Evolutionary conservation across 2,888 invertebrate genomes (phyloP).

Genomic region (Seira ritae): DNA sequence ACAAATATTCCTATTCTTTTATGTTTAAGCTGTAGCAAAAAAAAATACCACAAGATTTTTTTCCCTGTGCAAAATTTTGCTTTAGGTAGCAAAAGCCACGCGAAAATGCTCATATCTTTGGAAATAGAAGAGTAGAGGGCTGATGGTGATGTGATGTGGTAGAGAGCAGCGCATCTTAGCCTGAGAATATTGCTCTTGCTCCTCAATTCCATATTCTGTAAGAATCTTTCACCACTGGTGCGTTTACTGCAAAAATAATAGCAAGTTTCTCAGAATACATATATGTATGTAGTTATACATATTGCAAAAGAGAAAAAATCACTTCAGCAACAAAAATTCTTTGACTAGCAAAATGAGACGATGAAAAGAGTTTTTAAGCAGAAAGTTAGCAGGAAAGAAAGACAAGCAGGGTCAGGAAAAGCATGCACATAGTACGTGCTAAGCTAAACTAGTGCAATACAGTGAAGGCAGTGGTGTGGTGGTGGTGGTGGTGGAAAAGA

Average conservation of each 20-base stretch:
- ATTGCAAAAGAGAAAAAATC: constrained; percentile 24
- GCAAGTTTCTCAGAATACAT: no score
- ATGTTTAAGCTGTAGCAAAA: background rate
- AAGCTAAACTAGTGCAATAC: constrained; percentile 42
- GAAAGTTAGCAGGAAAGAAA: constrained; percentile 16
- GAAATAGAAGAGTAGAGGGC: constrained; percentile 17
- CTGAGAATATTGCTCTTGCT: constrained; percentile 53
- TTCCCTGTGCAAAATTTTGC: constrained; percentile 10
- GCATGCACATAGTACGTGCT: constrained; percentile 15
- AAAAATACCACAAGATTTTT: background rate
- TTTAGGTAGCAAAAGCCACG: background rate
- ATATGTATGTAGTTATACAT: no score
- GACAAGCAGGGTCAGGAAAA: constrained; percentile 21
- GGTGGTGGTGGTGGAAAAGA: no score
- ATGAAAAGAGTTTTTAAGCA: constrained; percentile 32
- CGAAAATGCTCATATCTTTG: background rate
- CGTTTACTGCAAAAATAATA: no score
- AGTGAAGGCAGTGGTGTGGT: no score
- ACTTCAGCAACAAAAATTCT: constrained; percentile 36
- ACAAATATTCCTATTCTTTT: background rate
- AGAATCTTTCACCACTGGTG: no score
- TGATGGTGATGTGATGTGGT: no score
- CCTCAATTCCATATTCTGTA: background rate
- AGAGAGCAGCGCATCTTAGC: constrained; percentile 65
- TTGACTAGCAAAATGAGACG: constrained; percentile 37